Conservation (phyloP, 1,140 invertebrate species). For the Phymorhynchus buccinoides region DNA sequence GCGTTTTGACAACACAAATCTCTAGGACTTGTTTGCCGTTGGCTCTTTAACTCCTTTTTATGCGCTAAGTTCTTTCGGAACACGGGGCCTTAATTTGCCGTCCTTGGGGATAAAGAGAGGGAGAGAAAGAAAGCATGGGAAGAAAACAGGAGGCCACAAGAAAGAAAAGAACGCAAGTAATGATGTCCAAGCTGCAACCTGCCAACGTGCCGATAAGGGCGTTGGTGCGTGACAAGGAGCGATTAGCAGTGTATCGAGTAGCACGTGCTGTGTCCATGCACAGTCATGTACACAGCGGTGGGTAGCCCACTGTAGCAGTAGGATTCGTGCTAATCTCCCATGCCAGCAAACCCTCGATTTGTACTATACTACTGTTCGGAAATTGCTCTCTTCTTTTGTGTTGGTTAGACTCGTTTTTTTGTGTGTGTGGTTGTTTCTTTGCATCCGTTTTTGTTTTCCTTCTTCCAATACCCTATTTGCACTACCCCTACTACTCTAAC, state of each 20-base stretch:
- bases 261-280: background rate
- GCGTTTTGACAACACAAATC: too few relatives aligned
- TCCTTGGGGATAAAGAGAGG: background rate
- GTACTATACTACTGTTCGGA: background rate
- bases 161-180: background rate
- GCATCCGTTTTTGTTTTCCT: background rate
- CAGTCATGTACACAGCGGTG: background rate
- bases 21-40: too few relatives aligned
- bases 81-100: too few relatives aligned
- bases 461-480: too few relatives aligned
- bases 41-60: too few relatives aligned
- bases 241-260: background rate
- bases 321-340: background rate
- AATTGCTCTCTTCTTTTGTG: background rate
- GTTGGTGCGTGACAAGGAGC: background rate
- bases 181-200: background rate
- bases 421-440: background rate
- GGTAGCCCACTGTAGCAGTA: too few relatives aligned
- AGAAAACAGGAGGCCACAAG: background rate
- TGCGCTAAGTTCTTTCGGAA: too few relatives aligned
- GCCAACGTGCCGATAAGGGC: background rate
- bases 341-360: background rate
- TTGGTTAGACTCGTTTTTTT: background rate
- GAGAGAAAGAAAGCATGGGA: background rate
- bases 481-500: too few relatives aligned